Conservation (phyloP, 2,113 vertebrate genomes). For the Paradoxurus hermaphroditus region DNA sequence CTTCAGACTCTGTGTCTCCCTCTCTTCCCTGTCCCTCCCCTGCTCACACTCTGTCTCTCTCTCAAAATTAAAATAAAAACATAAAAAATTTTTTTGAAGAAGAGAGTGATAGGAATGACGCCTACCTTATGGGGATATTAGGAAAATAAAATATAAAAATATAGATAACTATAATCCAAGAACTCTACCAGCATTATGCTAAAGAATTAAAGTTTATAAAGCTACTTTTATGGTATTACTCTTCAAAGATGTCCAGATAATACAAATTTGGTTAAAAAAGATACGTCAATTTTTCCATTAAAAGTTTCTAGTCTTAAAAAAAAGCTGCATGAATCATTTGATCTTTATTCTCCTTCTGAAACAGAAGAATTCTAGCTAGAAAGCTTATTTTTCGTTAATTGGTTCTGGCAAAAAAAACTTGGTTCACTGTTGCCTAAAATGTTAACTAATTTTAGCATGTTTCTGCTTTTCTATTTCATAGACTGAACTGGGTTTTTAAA, state of each 20-base stretch:
- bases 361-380: background rate
- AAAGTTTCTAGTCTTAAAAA: constrained; percentile 10
- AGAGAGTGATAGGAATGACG: background rate
- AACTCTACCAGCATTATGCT: background rate
- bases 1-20: too few species aligned
- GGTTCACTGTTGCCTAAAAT: background rate
- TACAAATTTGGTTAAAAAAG: constrained; percentile 14
- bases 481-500: background rate
- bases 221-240: background rate
- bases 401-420: background rate
- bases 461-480: constrained; percentile 24
- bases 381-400: background rate
- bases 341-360: background rate
- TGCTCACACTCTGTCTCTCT: too few species aligned
- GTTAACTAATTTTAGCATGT: background rate
- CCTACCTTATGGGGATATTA: background rate
- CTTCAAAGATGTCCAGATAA: background rate
- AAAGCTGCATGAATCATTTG: background rate
- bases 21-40: too few species aligned
- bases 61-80: too few species aligned
- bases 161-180: background rate
- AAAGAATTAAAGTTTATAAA: constrained; percentile 11
- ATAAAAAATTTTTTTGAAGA: too few species aligned
- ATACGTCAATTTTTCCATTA: background rate
- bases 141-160: constrained; percentile 5